phyloP scores from a whole-genome alignment of 2,113 vertebrate species.

The Casuarius casuarius region DNA sequence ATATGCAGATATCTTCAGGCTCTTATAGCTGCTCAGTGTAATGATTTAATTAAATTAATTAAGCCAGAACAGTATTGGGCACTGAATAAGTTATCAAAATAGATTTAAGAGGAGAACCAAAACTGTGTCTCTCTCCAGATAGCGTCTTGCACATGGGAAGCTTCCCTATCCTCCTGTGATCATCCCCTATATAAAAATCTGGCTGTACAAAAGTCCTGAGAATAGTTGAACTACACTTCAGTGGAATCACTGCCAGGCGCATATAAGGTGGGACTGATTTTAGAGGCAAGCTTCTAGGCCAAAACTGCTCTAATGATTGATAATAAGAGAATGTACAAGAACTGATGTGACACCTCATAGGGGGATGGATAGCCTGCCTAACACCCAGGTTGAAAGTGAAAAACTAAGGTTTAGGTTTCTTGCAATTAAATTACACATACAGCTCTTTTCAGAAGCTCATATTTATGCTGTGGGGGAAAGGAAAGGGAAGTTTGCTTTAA shows the following conservation, averaged over 20 bases:
- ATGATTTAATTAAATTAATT: conserved; percentile 68
- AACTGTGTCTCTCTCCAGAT: neutral
- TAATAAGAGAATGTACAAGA: rapidly evolving
- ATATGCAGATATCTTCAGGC: conserved; percentile 42
- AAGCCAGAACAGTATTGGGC: conserved; percentile 42
- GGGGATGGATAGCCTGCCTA: neutral
- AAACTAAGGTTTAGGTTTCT: neutral
- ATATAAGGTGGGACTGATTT: neutral
- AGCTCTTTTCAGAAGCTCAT: neutral
- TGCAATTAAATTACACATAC: neutral
- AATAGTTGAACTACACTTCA: neutral
- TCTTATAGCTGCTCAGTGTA: conserved; percentile 37
- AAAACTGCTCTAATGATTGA: neutral
- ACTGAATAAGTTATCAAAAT: conserved; percentile 62
- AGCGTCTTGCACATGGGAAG: neutral
- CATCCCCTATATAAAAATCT: neutral
- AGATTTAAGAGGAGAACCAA: conserved; percentile 24
- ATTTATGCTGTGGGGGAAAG: neutral
- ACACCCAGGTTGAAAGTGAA: neutral
- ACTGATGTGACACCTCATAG: neutral
- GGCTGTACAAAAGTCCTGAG: neutral
- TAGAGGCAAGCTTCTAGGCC: neutral
- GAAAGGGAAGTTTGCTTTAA: rapidly evolving
- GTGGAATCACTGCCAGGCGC: neutral
- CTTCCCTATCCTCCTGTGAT: neutral